Conservation (phyloP, 53 echinoderm and acorn worm species). For the Arbacia lixula region DNA sequence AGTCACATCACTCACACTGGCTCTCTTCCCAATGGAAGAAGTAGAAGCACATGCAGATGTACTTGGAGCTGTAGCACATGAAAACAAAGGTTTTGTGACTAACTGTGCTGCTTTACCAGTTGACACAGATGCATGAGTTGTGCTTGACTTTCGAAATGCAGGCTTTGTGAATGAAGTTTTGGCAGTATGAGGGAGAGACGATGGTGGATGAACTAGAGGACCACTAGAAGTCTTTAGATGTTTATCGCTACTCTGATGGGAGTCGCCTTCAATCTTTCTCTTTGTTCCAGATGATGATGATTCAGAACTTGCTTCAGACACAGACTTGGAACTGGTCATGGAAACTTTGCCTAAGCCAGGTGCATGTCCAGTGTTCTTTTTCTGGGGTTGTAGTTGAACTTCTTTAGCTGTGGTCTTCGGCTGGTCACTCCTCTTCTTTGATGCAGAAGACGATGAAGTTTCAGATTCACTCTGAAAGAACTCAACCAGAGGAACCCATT, state of each 20-base stretch:
- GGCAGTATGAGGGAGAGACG: neutral
- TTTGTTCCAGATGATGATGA: slow-evolving; percentile 20
- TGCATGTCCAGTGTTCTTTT: slow-evolving; percentile 13
- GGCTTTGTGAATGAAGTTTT: slow-evolving; percentile 6
- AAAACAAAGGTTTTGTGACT: slow-evolving; percentile 18
- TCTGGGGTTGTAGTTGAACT: slow-evolving; percentile 7
- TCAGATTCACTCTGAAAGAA: neutral
- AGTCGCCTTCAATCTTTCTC: slow-evolving; percentile 26
- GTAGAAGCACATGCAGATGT: slow-evolving; percentile 6
- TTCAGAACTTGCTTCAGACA: slow-evolving; percentile 18
- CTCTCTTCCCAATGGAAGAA: slow-evolving; percentile 18
- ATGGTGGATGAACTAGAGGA: slow-evolving; percentile 2
- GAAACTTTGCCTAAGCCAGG: no score
- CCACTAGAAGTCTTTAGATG: slow-evolving; percentile 2
- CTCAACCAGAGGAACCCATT: neutral
- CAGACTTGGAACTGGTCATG: neutral
- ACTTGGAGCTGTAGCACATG: slow-evolving; percentile 4
- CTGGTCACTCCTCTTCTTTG: slow-evolving; percentile 14
- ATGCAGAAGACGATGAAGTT: slow-evolving; percentile 10
- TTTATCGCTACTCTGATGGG: slow-evolving; percentile 10
- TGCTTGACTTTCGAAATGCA: slow-evolving; percentile 10
- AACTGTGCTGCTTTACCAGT: neutral
- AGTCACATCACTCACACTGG: slow-evolving; percentile 20
- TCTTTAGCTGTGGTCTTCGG: neutral
- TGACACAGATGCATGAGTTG: slow-evolving; percentile 13